Evolutionary conservation across 2,888 invertebrate species (phyloP).

Genomic region (Oligia latruncula): DNA sequence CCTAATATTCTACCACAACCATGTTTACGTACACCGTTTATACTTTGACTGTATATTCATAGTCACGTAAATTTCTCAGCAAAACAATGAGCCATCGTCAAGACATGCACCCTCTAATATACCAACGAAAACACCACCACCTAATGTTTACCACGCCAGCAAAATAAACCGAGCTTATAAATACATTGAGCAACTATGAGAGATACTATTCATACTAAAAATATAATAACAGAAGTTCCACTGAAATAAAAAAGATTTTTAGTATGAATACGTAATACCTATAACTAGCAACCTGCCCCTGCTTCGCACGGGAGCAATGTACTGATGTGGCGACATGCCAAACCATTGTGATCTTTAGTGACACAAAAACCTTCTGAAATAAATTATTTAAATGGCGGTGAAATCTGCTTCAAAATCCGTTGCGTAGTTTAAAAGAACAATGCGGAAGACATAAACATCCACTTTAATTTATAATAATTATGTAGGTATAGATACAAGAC

Average conservation of each 20-base stretch:
- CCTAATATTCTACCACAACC: conserved; percentile 26
- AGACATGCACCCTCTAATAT: conserved; percentile 53
- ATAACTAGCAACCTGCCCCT: not conserved
- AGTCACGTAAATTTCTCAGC: conserved; percentile 47
- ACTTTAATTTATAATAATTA: not conserved
- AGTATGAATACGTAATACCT: not conserved
- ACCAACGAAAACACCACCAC: conserved; percentile 50
- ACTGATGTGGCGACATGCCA: not conserved
- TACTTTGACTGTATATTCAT: conserved; percentile 36
- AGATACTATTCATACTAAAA: conserved; percentile 26
- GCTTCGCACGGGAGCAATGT: not conserved
- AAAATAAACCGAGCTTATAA: conserved; percentile 62
- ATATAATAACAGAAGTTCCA: conserved; percentile 36
- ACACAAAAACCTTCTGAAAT: not conserved
- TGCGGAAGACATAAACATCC: not conserved
- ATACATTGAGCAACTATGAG: conserved; percentile 53
- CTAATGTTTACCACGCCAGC: conserved; percentile 50
- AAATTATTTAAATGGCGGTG: not conserved
- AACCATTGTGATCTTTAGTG: not conserved
- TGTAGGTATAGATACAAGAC: not conserved
- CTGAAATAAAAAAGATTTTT: not conserved
- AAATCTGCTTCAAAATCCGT: not conserved
- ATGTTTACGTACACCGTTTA: conserved; percentile 27
- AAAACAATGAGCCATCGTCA: conserved; percentile 42
- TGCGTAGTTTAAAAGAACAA: not conserved